A percentile compares a stretch with the other conserved stretches of the same genome.
Evolutionary conservation across 2,888 invertebrate genomes (phyloP).

Genomic region (Strigamia transsilvanica): DNA sequence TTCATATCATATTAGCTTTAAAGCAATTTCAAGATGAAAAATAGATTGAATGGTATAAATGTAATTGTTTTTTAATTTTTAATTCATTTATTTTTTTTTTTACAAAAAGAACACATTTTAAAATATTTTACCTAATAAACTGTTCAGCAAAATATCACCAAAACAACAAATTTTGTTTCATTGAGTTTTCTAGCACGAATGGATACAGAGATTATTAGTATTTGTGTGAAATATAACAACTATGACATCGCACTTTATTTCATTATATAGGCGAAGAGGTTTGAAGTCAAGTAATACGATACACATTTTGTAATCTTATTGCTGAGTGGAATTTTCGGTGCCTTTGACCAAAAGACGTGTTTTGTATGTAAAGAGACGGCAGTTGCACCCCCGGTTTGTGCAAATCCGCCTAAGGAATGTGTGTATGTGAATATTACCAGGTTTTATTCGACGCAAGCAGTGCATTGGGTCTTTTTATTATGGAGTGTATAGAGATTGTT

Average conservation of each 20-base stretch:
- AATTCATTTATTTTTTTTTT: no score
- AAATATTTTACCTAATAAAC: no score
- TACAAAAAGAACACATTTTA: no score
- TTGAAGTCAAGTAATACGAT: slow-evolving; percentile 34
- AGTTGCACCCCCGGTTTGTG: slow-evolving; percentile 14
- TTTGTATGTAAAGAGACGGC: slow-evolving; percentile 29
- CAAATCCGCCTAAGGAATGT: slow-evolving; percentile 34
- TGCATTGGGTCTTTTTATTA: slow-evolving; percentile 44
- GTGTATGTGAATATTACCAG: slow-evolving; percentile 18
- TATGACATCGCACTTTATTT: background rate
- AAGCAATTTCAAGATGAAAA: slow-evolving; percentile 27
- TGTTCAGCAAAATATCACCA: no score
- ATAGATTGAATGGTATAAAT: background rate
- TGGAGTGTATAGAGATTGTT: slow-evolving; percentile 33
- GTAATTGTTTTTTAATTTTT: no score
- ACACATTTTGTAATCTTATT: slow-evolving; percentile 28
- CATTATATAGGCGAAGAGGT: slow-evolving; percentile 22
- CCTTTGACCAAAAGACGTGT: slow-evolving; percentile 1
- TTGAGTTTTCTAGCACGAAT: no score
- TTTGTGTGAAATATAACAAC: background rate
- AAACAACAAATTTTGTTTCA: no score
- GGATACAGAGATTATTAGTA: no score
- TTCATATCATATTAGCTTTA: background rate
- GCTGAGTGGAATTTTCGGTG: slow-evolving; percentile 13
- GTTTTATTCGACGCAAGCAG: slow-evolving; percentile 23